A percentile compares a stretch with the other conserved stretches of the same genome.
These are phyloP conservation scores for Lamprologus ornatipinnis DNA, from an alignment of 2,113 vertebrate species.

Conservation along the genomic window DNA sequence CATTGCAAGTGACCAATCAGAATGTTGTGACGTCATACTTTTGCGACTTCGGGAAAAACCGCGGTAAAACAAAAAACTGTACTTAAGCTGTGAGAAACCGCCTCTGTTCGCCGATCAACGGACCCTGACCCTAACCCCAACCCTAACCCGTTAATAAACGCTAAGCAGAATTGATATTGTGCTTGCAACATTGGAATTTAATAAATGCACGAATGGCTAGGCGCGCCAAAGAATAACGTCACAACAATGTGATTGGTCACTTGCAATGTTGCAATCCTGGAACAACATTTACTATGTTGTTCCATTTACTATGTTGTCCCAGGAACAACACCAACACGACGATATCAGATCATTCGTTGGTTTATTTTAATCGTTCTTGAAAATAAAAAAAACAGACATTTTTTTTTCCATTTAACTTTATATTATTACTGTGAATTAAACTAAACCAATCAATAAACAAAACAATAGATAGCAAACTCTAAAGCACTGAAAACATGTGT, in stretches of 20 bases:
- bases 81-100: neutral
- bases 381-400: neutral
- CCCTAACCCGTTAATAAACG: neutral
- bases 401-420: neutral
- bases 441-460: neutral
- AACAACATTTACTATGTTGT: too few relatives aligned
- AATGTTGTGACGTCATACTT: neutral
- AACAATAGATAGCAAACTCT: neutral
- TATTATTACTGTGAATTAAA: neutral
- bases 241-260: neutral
- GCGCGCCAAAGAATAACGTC: neutral
- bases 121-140: neutral
- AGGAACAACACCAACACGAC: neutral
- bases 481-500: neutral
- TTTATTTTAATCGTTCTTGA: neutral
- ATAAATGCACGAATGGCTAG: neutral
- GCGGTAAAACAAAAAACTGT: neutral
- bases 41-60: neutral
- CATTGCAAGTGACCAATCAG: neutral
- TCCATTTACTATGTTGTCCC: too few relatives aligned
- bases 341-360: neutral
- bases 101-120: fast-evolving
- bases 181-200: neutral
- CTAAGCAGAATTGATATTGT: neutral
- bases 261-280: neutral